Evolutionary conservation across 2,113 vertebrate genomes (phyloP), one percentile per base, ranked within the genome.

Genomic region (Ciconia boyciana): DNA sequence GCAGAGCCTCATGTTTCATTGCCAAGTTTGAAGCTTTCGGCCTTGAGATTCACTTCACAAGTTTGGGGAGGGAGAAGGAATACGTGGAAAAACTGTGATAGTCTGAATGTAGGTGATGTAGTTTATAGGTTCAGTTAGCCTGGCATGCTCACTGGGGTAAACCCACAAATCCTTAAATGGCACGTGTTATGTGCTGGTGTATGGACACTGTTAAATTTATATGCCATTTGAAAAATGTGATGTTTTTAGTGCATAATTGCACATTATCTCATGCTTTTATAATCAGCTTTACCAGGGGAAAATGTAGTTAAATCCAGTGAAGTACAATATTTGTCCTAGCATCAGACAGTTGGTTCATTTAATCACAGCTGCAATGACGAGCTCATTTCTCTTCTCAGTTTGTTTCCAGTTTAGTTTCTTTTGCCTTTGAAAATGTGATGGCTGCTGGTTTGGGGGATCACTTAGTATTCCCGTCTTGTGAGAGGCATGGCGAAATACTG

Each of bases 151-250:
- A 11, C 22, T 52, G 90, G 12, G 29, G 4, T 82, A 58, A 65
- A 58, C 10, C 16, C 62, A 16, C 7, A 58, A 85, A 52, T 44
- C 65, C 31, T 18, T 54, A 28, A 19, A 7, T 76, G 36, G 19
- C 5, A 16, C 0, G 0, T 36, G 19, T 51, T 70, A 7, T 1
- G 0, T 21, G 5, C 71, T 0, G 0, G 10, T 79, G 26, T 79
- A 43, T 10, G 31, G 46, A 11, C 28, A n/a, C 13, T 52, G 31
- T 44, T 83, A 26, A 15, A 46, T 83, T 77, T 70, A 31, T 61
- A 13, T 65, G 34, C 25, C 16, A 8, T 48, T 90, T 74, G 44
- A 88, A 93, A 92, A 86, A 65, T 60, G 8, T 13, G 26, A 11
- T 77, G 7, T 4, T 64, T 90, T 74, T 54, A 61, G 29, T 61